Evolutionary conservation across 2,888 invertebrate species (phyloP).

Genomic region (Chaitophorus viminalis): DNA sequence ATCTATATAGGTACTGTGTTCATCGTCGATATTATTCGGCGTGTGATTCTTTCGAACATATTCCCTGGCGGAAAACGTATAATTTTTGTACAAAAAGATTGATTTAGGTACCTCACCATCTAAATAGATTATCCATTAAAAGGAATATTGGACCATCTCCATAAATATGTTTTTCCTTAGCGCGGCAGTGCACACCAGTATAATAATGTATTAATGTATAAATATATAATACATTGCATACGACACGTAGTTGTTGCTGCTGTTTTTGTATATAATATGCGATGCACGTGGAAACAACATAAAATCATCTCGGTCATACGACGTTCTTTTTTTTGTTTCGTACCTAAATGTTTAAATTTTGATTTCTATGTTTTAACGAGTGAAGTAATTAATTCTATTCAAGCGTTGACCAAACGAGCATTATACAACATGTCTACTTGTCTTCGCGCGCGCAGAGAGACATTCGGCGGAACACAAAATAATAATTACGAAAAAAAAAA

Average conservation of each 20-base stretch:
- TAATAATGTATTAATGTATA: too few species aligned
- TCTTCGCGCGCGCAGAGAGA: neutral
- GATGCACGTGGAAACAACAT: neutral
- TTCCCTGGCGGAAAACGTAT: too few species aligned
- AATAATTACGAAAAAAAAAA: constrained; percentile 8
- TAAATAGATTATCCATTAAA: too few species aligned
- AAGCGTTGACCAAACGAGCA: neutral
- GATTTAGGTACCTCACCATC: too few species aligned
- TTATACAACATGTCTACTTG: neutral
- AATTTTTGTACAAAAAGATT: too few species aligned
- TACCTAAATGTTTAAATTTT: constrained; percentile 13
- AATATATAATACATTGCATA: too few species aligned
- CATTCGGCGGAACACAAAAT: constrained; percentile 18
- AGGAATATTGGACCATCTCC: too few species aligned
- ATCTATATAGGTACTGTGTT: too few species aligned
- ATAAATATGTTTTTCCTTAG: too few species aligned
- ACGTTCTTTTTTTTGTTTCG: neutral
- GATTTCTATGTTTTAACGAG: neutral
- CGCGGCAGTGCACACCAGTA: too few species aligned
- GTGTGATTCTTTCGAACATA: too few species aligned
- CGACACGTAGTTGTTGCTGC: neutral
- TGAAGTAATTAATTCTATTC: constrained; percentile 38
- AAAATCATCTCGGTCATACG: neutral
- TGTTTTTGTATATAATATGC: neutral
- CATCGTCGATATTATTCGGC: too few species aligned